A percentile compares a stretch with the other conserved stretches of the same genome.
Conservation (phyloP, 2,113 vertebrate genomes). For the Dascyllus trimaculatus region DNA sequence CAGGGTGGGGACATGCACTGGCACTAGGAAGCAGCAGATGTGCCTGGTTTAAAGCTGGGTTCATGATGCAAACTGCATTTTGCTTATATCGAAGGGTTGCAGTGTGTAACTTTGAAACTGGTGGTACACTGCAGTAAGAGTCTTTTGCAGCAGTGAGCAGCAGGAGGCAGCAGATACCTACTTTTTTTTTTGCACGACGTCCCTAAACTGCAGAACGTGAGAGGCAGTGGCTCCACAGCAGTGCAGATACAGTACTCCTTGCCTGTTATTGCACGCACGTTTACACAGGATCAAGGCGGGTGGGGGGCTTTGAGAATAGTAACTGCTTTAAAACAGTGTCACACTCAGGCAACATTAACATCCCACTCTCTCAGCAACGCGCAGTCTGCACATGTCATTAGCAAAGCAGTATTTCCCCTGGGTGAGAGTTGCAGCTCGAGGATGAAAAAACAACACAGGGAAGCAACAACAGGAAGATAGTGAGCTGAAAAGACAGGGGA, state of each 20-base stretch:
- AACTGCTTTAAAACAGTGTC: constrained; percentile 41
- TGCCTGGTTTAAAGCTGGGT: constrained; percentile 2
- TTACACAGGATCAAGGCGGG: constrained; percentile 4
- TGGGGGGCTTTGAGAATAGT: constrained; percentile 16
- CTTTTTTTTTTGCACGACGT: not conserved
- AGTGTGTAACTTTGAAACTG: not conserved
- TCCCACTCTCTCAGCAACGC: constrained; percentile 29
- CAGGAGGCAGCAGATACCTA: constrained; percentile 68
- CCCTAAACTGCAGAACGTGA: not conserved
- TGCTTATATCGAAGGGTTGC: not conserved
- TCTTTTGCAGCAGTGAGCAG: constrained; percentile 38
- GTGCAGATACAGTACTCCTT: constrained; percentile 31
- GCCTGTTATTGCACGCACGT: constrained; percentile 15
- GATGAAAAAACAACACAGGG: constrained; percentile 20
- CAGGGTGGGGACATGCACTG: not conserved
- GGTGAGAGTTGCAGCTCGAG: constrained; percentile 27
- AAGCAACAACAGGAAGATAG: constrained; percentile 41
- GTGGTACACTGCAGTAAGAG: not conserved
- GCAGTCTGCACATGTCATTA: constrained; percentile 51
- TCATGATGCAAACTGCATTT: not conserved
- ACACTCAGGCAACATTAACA: constrained; percentile 43
- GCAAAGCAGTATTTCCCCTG: constrained; percentile 58
- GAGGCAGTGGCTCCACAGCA: not conserved
- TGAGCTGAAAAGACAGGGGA: constrained; percentile 40
- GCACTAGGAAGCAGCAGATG: not conserved